Evolutionary conservation across 1,140 invertebrate species (phyloP).

Genomic region (Nephotettix cincticeps): DNA sequence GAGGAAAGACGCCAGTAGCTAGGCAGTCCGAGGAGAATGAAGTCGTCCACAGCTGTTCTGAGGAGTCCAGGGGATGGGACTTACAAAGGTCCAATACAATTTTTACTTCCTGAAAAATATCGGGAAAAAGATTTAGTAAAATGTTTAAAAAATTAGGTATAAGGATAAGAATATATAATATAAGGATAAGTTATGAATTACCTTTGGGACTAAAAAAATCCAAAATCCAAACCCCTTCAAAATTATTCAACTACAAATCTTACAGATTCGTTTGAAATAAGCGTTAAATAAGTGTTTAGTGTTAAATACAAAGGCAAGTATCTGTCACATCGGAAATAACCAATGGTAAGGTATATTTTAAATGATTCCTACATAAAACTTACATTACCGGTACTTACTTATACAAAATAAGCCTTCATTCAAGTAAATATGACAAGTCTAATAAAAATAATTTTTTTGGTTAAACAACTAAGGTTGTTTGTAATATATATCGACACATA

Average conservation of each 20-base stretch:
- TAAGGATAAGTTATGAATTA: background rate
- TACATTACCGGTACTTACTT: too few species aligned
- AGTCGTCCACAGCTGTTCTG: background rate
- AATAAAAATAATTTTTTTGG: too few species aligned
- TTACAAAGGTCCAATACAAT: background rate
- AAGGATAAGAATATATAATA: background rate
- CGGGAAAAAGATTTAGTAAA: background rate
- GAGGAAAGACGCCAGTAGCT: slow-evolving; percentile 68
- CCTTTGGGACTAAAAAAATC: background rate
- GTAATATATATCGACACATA: too few species aligned
- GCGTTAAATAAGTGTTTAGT: background rate
- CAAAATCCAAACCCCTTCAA: background rate
- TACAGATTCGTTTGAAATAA: background rate
- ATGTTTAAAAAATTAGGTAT: background rate
- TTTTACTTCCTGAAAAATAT: background rate
- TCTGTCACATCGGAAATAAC: too few species aligned
- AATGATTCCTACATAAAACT: too few species aligned
- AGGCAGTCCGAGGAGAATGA: background rate
- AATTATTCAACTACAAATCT: background rate
- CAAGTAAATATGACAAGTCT: too few species aligned
- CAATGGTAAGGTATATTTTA: too few species aligned
- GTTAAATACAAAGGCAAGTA: background rate
- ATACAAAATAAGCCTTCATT: too few species aligned
- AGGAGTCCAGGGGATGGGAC: background rate
- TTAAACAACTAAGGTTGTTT: too few species aligned